A percentile compares a stretch with the other conserved stretches of the same genome.
phyloP scores from a whole-genome alignment of 2,797 vertebrate species.

The Melanotaenia trifasciata region DNA sequence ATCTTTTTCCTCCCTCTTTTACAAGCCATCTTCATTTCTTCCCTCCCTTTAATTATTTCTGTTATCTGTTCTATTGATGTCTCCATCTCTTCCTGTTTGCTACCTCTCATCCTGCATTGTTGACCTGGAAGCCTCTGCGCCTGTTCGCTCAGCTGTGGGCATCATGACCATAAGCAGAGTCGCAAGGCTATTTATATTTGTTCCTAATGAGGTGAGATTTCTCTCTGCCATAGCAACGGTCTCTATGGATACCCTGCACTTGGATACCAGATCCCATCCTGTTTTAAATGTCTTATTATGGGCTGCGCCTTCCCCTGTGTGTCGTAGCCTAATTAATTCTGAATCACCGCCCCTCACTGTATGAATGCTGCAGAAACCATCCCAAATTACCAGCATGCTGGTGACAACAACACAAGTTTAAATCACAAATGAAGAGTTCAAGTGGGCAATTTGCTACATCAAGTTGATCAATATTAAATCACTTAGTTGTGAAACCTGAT shows the following conservation, averaged over 20 bases:
- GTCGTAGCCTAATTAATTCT: conserved; percentile 76
- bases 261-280: conserved; percentile 80
- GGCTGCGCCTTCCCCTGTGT: conserved; percentile 69
- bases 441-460: conserved; percentile 37
- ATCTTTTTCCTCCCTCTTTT: conserved; percentile 22
- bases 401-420: conserved; percentile 30
- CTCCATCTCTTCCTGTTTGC: conserved; percentile 33
- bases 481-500: conserved; percentile 38
- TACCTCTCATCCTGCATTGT: conserved; percentile 44
- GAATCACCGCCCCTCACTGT: conserved; percentile 58
- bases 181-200: conserved; percentile 83
- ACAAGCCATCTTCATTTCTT: conserved; percentile 22
- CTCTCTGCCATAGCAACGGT: conserved; percentile 83
- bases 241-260: conserved; percentile 84
- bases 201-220: conserved; percentile 84
- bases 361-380: conserved; percentile 51
- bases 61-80: conserved; percentile 42
- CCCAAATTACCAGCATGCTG: conserved; percentile 34
- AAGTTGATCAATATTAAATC: conserved; percentile 42
- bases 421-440: conserved; percentile 24
- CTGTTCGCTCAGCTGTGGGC: conserved; percentile 67
- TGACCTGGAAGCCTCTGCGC: conserved; percentile 69
- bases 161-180: conserved; percentile 76
- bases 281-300: conserved; percentile 80
- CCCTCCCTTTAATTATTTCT: conserved; percentile 45